These are phyloP conservation scores for Danionella dracula DNA, from an alignment of 2,797 vertebrate species.

Conservation along the genomic window DNA sequence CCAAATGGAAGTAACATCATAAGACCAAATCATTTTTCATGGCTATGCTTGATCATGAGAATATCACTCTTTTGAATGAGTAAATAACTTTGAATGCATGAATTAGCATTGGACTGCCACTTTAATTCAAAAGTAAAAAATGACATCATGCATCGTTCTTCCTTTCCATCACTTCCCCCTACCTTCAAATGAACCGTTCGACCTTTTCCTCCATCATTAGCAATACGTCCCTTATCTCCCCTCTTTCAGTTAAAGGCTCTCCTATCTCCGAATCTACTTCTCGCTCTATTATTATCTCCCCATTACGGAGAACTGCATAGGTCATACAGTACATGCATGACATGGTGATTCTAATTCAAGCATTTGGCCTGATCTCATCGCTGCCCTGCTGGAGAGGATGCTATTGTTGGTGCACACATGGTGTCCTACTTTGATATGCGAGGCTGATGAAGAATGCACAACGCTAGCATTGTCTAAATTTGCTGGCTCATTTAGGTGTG, in stretches of 20 bases:
- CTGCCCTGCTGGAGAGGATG: constrained; percentile 28
- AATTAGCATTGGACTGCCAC: no score
- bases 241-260: constrained; percentile 46
- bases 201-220: constrained; percentile 57
- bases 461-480: constrained; percentile 15
- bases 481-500: constrained; percentile 18
- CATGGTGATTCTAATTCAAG: constrained; percentile 58
- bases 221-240: constrained; percentile 49
- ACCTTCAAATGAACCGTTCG: constrained; percentile 51
- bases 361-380: constrained; percentile 47
- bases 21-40: no score
- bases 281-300: constrained; percentile 46
- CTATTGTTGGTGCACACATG: constrained; percentile 42
- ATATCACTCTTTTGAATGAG: no score
- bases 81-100: no score
- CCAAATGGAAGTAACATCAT: no score
- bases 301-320: constrained; percentile 36
- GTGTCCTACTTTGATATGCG: constrained; percentile 36
- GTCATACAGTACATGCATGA: constrained; percentile 51
- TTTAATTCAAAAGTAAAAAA: no score
- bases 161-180: constrained; percentile 27
- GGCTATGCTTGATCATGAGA: no score
- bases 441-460: constrained; percentile 8
- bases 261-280: constrained; percentile 53
- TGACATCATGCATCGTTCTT: neutral